Evolutionary conservation across 2,113 vertebrate genomes (phyloP).

Genomic region (Callopanchax toddi): DNA sequence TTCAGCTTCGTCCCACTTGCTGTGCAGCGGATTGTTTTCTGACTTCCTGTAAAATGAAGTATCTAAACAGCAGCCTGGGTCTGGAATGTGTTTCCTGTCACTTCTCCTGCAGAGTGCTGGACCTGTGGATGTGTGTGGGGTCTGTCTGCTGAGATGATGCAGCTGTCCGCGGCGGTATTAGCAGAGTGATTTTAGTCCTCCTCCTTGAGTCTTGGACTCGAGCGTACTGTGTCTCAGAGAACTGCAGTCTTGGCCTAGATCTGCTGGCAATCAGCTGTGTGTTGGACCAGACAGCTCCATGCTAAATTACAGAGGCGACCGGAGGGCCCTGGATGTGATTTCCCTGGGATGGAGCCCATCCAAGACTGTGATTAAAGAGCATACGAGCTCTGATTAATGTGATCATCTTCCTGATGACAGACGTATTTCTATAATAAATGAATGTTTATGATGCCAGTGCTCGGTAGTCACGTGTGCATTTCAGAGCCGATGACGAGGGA

Average conservation of each 20-base stretch:
- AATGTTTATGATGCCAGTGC: constrained; percentile 65
- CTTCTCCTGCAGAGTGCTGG: constrained; percentile 2
- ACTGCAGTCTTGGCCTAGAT: constrained; percentile 43
- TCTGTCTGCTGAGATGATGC: neutral
- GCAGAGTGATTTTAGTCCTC: constrained; percentile 11
- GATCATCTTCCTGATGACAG: constrained; percentile 68
- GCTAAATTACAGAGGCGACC: constrained; percentile 48
- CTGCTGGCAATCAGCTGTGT: constrained; percentile 57
- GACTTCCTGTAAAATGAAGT: constrained; percentile 10
- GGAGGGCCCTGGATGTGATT: constrained; percentile 57
- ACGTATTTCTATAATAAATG: constrained; percentile 72
- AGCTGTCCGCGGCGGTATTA: constrained; percentile 20
- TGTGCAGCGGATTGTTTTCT: constrained; percentile 31
- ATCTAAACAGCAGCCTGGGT: constrained; percentile 2
- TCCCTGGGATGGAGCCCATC: constrained; percentile 56
- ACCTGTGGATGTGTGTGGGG: constrained; percentile 15
- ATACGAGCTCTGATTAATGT: constrained; percentile 74
- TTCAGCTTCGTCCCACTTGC: constrained; percentile 18
- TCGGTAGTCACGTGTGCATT: constrained; percentile 37
- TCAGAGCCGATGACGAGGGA: constrained; percentile 44
- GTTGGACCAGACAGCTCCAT: constrained; percentile 27
- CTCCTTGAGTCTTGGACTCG: no score
- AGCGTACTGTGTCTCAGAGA: constrained; percentile 32
- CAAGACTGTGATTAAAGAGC: constrained; percentile 78
- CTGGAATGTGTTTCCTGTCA: neutral